These are phyloP conservation scores for Drosophila pallidifrons DNA, from an alignment of 1,140 invertebrate genomes.

Conservation along the genomic window DNA sequence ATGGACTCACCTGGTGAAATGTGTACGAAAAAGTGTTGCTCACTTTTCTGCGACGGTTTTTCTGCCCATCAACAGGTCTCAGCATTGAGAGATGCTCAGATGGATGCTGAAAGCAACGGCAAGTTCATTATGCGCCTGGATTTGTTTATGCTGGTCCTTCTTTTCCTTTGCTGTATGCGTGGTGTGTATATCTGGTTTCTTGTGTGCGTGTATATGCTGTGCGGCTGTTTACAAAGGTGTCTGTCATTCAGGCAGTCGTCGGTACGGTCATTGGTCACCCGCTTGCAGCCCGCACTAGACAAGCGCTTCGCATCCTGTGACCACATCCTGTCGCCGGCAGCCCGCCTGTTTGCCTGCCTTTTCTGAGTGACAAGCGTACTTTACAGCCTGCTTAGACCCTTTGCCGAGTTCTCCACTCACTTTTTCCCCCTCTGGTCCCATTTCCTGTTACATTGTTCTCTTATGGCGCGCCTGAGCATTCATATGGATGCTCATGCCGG, in stretches of 20 bases:
- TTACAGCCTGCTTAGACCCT: constrained; percentile 40
- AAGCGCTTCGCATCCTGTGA: constrained; percentile 66
- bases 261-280: constrained; percentile 68
- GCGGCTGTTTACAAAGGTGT: constrained; percentile 74
- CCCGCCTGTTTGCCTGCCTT: constrained; percentile 28
- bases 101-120: constrained; percentile 4
- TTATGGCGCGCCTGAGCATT: constrained; percentile 49
- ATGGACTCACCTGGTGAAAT: constrained; percentile 54
- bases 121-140: constrained; percentile 65
- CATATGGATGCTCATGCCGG: constrained; percentile 59
- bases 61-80: constrained; percentile 63
- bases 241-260: constrained; percentile 56
- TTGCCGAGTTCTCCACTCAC: background rate
- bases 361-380: constrained; percentile 42
- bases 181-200: background rate
- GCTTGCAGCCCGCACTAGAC: constrained; percentile 62
- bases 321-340: constrained; percentile 76
- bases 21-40: constrained; percentile 63
- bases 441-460: constrained; percentile 47
- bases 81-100: constrained; percentile 1
- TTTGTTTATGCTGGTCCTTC: constrained; percentile 60
- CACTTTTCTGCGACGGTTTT: constrained; percentile 49
- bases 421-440: background rate
- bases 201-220: constrained; percentile 19
- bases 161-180: constrained; percentile 6